phyloP scores from a whole-genome alignment of 2,888 invertebrate species.

The Lathronympha strigana region DNA sequence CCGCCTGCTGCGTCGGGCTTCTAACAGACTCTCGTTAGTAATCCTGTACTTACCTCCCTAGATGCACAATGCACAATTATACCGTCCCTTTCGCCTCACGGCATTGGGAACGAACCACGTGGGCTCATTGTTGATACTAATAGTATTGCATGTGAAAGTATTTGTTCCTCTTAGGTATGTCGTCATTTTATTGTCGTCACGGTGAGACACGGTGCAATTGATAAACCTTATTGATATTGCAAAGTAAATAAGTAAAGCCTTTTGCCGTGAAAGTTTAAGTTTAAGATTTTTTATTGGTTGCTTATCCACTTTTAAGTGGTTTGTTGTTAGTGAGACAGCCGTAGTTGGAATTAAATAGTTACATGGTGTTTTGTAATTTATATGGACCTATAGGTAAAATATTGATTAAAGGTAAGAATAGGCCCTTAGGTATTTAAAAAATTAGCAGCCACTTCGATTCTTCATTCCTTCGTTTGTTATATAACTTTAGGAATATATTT shows the following conservation, averaged over 20 bases:
- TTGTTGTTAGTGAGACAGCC: too few species aligned
- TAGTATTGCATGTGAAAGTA: constrained; percentile 15
- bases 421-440: too few species aligned
- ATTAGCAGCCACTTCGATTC: constrained; percentile 11
- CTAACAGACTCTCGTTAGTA: too few species aligned
- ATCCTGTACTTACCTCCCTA: too few species aligned
- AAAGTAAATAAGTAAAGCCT: neutral
- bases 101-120: constrained; percentile 22
- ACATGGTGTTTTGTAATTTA: too few species aligned
- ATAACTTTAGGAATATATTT: constrained; percentile 9
- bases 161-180: constrained; percentile 2
- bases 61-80: too few species aligned
- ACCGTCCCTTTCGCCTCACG: constrained; percentile 13
- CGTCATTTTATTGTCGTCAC: constrained; percentile 1
- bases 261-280: neutral
- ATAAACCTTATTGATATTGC: neutral
- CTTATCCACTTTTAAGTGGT: too few species aligned
- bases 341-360: too few species aligned
- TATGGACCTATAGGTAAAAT: neutral
- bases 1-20: too few species aligned
- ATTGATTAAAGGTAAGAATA: neutral
- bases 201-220: neutral
- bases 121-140: constrained; percentile 28
- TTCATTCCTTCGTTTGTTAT: neutral
- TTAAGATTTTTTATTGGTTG: too few species aligned